Evolutionary conservation across 2,797 vertebrate species (phyloP), one percentile per base, ranked within the genome.

Genomic region (Kryptopterus vitreolus): DNA sequence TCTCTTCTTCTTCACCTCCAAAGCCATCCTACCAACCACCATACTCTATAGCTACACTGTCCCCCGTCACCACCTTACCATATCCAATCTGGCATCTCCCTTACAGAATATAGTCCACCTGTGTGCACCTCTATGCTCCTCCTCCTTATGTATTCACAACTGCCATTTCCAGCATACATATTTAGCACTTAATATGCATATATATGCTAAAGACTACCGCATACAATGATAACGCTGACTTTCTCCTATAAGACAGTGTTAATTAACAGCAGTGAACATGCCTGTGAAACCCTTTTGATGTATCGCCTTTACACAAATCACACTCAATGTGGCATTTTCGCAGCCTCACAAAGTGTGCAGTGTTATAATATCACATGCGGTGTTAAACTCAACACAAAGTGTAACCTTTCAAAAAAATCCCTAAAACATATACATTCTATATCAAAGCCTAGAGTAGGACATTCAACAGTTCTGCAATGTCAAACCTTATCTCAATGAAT

Each of bases 241-340:
- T 48, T 48, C 65, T 50, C 16, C 8, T 50, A 26, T 9, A 70
- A 55, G 20, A 35, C n/a, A 12, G 11, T 35, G 12, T n/a, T n/a
- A 72, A 35, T 77, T 61, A 58, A 62, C 33, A 71, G 55, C 33
- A 18, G 12, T 16, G 63, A 38, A 61, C 22, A 76, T 43, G 29
- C 9, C 48, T 50, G 29, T 46, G 53, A 70, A 38, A 12, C 1
- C 48, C 43, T 72, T 74, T 10, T 35, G 33, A 48, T 50, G 58
- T 13, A 53, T 62, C 62, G 31, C 29, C 22, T 78, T 50, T 65
- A 35, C 35, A 65, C 35, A 71, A 24, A 26, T 52, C 31, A 43
- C 55, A 53, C n/a, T 78, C 22, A 68, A n/a, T 57, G 52, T 78
- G 81, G 70, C 68, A 82, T 82, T 73, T 78, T 82, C 76, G 73